These are phyloP conservation scores for Cryptocephalus primarius DNA, from an alignment of 2,888 invertebrate species.

Conservation along the genomic window DNA sequence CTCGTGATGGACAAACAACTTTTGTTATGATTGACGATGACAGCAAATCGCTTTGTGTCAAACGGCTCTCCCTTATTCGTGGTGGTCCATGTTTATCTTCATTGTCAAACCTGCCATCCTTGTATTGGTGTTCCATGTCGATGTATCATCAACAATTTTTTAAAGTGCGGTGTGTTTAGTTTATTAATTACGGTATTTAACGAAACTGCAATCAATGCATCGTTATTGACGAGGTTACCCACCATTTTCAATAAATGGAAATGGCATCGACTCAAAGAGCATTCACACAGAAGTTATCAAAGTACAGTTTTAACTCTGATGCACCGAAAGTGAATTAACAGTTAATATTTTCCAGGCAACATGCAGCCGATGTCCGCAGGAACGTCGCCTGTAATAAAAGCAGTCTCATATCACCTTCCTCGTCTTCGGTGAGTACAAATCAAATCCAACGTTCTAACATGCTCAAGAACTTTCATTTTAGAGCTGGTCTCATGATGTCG, in stretches of 20 bases:
- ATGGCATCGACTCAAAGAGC: slow-evolving; percentile 58
- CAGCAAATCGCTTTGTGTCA: not conserved
- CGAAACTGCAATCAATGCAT: too few relatives aligned
- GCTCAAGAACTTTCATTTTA: slow-evolving; percentile 13
- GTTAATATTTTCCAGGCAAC: slow-evolving; percentile 44
- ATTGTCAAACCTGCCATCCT: too few relatives aligned
- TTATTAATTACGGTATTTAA: too few relatives aligned
- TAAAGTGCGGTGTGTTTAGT: too few relatives aligned
- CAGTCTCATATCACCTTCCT: slow-evolving; percentile 27
- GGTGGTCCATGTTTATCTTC: too few relatives aligned
- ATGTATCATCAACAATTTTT: too few relatives aligned
- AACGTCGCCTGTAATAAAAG: slow-evolving; percentile 47
- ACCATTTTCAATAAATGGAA: not conserved
- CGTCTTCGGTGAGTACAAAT: slow-evolving; percentile 22
- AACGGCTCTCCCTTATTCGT: too few relatives aligned
- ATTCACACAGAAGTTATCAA: slow-evolving; percentile 62
- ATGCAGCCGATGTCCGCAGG: slow-evolving; percentile 64
- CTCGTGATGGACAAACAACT: too few relatives aligned
- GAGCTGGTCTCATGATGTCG: slow-evolving; percentile 55
- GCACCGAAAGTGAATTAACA: slow-evolving; percentile 5
- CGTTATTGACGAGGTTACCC: too few relatives aligned
- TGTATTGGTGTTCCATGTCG: too few relatives aligned
- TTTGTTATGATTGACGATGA: too few relatives aligned
- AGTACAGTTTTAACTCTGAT: slow-evolving; percentile 31
- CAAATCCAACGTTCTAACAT: not conserved